A percentile compares a stretch with the other conserved stretches of the same genome.
Conservation (phyloP, 1,140 invertebrate species). For the Chironomus tepperi region DNA sequence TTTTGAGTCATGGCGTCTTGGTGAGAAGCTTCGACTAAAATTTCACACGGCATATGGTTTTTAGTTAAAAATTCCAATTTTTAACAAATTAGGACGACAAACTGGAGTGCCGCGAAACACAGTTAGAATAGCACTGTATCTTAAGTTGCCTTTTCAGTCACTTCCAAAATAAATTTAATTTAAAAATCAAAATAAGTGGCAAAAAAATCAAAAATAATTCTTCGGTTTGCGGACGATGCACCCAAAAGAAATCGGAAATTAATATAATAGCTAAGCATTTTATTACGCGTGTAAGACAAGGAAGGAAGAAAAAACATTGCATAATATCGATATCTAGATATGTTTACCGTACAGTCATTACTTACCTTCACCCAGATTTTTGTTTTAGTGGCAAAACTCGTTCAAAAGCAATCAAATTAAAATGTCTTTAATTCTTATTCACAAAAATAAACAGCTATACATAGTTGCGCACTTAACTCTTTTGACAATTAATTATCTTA, state of each 20-base stretch:
- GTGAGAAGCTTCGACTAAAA: no score
- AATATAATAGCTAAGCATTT: not conserved
- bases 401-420: not conserved
- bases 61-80: no score
- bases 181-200: no score
- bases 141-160: no score
- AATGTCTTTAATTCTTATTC: slow-evolving; percentile 24
- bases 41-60: no score
- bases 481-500: no score
- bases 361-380: not conserved
- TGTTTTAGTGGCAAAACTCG: not conserved
- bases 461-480: slow-evolving; percentile 32
- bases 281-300: slow-evolving; percentile 26
- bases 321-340: slow-evolving; percentile 3
- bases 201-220: no score
- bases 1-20: no score
- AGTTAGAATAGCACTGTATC: no score
- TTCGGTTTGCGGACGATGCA: not conserved
- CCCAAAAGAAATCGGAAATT: not conserved
- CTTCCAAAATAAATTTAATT: no score
- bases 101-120: no score
- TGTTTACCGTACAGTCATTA: not conserved
- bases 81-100: no score
- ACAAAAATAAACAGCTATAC: not conserved
- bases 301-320: slow-evolving; percentile 25